Conservation (phyloP, 2,797 vertebrate species). For the Manis javanica region DNA sequence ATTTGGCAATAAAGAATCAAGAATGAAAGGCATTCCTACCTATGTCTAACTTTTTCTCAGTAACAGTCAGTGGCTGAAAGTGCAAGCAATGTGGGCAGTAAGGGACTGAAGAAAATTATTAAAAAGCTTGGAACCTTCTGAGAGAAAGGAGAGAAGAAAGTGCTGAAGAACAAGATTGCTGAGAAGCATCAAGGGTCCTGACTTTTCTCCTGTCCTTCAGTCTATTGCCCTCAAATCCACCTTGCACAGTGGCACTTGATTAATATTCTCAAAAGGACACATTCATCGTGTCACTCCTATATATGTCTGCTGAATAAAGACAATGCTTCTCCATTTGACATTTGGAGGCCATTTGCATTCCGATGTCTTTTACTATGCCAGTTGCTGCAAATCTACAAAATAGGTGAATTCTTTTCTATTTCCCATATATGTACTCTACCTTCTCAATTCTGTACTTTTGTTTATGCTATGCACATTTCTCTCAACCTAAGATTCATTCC, state of each 20-base stretch:
- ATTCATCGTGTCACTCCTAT: constrained; percentile 39
- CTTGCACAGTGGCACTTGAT: constrained; percentile 48
- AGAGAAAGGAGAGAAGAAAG: background rate
- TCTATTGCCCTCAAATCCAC: constrained; percentile 42
- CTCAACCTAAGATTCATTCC: background rate
- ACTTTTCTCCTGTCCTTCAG: background rate
- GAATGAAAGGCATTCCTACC: constrained; percentile 7
- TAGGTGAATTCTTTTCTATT: constrained; percentile 13
- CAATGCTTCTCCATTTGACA: constrained; percentile 41
- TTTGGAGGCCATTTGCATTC: constrained; percentile 43
- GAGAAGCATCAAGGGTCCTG: constrained; percentile 12
- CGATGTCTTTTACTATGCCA: constrained; percentile 14
- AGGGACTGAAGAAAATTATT: background rate
- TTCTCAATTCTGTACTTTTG: constrained; percentile 2
- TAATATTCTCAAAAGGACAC: constrained; percentile 53
- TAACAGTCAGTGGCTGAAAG: background rate
- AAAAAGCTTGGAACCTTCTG: background rate
- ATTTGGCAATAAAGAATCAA: background rate
- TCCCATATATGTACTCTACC: background rate
- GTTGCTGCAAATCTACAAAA: background rate
- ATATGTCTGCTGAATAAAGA: constrained; percentile 35
- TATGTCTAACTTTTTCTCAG: constrained; percentile 3
- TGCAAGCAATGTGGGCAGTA: background rate
- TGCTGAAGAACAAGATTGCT: background rate
- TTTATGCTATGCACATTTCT: constrained; percentile 5